phyloP scores from a whole-genome alignment of 2,888 invertebrate species.

The Gastracanthus pulcherrimus region DNA sequence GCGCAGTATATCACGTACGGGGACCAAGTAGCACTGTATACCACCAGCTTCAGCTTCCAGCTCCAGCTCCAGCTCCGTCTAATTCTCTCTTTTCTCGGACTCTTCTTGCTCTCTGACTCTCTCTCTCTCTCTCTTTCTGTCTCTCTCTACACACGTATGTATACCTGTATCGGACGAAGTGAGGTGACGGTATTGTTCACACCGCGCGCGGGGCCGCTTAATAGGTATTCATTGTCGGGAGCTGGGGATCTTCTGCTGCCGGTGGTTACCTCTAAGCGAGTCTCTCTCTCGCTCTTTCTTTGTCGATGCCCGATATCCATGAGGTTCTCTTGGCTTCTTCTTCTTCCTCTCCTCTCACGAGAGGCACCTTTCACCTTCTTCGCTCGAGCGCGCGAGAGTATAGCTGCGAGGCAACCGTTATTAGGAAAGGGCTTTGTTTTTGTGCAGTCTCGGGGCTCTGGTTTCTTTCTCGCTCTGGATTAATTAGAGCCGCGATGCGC shows the following conservation, averaged over 20 bases:
- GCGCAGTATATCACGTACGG: constrained; percentile 73
- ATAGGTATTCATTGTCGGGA: constrained; percentile 74
- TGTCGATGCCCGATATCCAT: constrained; percentile 32
- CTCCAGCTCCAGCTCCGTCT: background rate
- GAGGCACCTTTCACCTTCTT: constrained; percentile 38
- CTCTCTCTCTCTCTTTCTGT: background rate
- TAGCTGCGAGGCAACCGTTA: no score
- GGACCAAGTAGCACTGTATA: no score
- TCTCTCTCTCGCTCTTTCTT: constrained; percentile 23
- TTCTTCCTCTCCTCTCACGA: background rate
- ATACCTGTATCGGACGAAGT: no score
- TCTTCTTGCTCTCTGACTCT: background rate
- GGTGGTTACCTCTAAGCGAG: no score
- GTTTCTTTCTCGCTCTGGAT: background rate
- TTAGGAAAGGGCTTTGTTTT: constrained; percentile 35
- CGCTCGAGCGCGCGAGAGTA: no score
- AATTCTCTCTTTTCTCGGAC: no score
- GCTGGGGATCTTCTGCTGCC: constrained; percentile 43
- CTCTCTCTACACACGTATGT: constrained; percentile 7
- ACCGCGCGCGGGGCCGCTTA: no score
- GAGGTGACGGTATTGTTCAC: constrained; percentile 73
- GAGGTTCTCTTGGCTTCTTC: no score
- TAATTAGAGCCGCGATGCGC: no score
- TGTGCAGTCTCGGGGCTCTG: no score
- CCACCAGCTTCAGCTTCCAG: no score